Evolutionary conservation across 2,888 invertebrate species (phyloP).

Genomic region (Polylopha cassiicola): DNA sequence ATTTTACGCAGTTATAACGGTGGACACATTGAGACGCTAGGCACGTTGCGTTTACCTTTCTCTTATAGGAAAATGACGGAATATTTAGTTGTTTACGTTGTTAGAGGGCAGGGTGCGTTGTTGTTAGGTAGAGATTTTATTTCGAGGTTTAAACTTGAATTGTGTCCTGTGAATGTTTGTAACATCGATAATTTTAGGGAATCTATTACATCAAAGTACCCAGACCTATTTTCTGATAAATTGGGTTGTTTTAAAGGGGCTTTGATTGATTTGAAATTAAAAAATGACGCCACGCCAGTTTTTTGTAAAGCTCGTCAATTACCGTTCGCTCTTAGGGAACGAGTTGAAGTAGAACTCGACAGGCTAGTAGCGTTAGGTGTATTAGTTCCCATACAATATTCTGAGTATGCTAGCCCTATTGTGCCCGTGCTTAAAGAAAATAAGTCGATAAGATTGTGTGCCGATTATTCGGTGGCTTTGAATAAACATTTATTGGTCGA

Average conservation of each 20-base stretch:
- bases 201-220: too few relatives aligned
- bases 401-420: constrained; percentile 19
- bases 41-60: constrained; percentile 7
- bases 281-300: constrained; percentile 3
- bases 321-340: constrained; percentile 5
- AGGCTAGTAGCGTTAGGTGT: constrained; percentile 5
- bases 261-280: constrained; percentile 7
- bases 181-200: background rate
- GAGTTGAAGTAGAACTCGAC: constrained; percentile 11
- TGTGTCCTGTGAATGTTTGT: background rate
- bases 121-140: constrained; percentile 17
- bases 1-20: constrained; percentile 17
- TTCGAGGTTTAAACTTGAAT: constrained; percentile 5
- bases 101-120: background rate
- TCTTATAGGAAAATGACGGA: constrained; percentile 3
- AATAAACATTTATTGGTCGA: constrained; percentile 9
- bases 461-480: constrained; percentile 11
- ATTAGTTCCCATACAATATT: constrained; percentile 3
- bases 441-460: constrained; percentile 12
- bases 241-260: constrained; percentile 13
- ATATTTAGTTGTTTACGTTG: background rate
- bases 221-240: constrained; percentile 5
- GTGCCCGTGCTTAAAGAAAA: constrained; percentile 12
- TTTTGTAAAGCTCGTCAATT: constrained; percentile 11
- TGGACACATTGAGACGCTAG: constrained; percentile 5